Conservation (phyloP, 2,888 invertebrate genomes). For the Deilephila porcellus region DNA sequence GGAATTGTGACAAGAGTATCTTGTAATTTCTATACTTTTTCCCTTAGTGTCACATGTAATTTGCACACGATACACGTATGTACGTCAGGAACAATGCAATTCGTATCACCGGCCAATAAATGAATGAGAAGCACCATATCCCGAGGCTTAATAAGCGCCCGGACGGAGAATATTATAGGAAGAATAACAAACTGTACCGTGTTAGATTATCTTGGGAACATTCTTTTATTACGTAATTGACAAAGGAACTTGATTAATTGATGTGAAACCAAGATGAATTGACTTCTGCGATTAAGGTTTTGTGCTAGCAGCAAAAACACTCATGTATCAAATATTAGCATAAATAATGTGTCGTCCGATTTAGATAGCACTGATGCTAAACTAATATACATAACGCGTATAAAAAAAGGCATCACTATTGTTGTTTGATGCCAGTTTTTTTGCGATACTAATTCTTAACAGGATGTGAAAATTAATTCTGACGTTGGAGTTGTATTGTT, state of each 20-base stretch:
- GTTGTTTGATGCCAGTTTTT: background rate
- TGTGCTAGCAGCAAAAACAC: constrained; percentile 5
- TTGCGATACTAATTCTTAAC: constrained; percentile 2
- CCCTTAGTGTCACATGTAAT: background rate
- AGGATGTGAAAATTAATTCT: constrained; percentile 1
- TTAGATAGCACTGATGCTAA: constrained; percentile 18
- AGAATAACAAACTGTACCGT: constrained; percentile 52
- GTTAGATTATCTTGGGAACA: constrained; percentile 69
- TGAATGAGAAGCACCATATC: constrained; percentile 53
- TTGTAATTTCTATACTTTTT: background rate
- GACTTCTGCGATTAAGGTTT: constrained; percentile 56
- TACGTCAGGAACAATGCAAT: constrained; percentile 57
- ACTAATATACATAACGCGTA: constrained; percentile 4
- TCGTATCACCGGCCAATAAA: constrained; percentile 56
- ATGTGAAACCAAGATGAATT: constrained; percentile 64
- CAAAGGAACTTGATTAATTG: constrained; percentile 57
- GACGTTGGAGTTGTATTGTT: background rate
- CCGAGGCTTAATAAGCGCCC: constrained; percentile 59
- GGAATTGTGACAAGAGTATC: background rate
- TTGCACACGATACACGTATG: background rate
- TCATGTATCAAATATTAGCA: constrained; percentile 24
- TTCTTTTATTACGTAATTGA: constrained; percentile 70
- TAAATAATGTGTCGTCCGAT: constrained; percentile 25
- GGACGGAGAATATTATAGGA: constrained; percentile 58
- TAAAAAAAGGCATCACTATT: constrained; percentile 15